Base-by-base conservation (phyloP, 1,140 invertebrate species). In the Drosophila miranda region DNA sequence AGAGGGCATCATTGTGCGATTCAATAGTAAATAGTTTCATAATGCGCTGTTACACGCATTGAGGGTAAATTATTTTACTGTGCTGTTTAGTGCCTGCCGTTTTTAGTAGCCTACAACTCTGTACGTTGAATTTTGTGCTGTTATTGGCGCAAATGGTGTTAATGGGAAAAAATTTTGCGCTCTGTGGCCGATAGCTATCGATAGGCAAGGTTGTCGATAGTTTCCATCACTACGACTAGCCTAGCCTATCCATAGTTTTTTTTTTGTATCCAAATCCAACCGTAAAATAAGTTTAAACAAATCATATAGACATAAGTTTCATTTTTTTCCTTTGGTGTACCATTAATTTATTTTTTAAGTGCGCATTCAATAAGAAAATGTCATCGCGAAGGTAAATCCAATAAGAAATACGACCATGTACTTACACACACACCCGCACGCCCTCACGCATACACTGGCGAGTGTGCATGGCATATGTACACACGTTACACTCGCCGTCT, bases 371-470 rank as follows among this genome's bases (percentile, higher is more conserved):
- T 78, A 87, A 86, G 78, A 86, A 86, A 81, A 86, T 86, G 81
- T 86, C 81, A 86, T 86, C 81, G 77, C 81, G 81, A 86, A 86
- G 81, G 81, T 86, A 86, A 86, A 80, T 83, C 78, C 76, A 83
- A 81, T 87, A 81, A 69, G 82, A 86, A 84, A 77, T 71, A 63
- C 59, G 82, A 77, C 77, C 74, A 86, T 70, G 53, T 78, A 83
- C 70, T 58, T 70, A 69, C 70, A 73, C 48, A 60, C 30, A 56
- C 42, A 63, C 21, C 53, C n/a, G 52, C 38, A 16, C 21, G 26
- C 48, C 41, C 34, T 28, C 43, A 53, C 44, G 26, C 34, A 61
- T 55, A 61, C 55, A 8, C 49, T 43, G 48, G 51, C 69, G 19
- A 28, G 52, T 62, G 28, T 57, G 51, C 44, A 49, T 52, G 43